Evolutionary conservation across 1,140 invertebrate species (phyloP).

Genomic region (Micrasema longulum): DNA sequence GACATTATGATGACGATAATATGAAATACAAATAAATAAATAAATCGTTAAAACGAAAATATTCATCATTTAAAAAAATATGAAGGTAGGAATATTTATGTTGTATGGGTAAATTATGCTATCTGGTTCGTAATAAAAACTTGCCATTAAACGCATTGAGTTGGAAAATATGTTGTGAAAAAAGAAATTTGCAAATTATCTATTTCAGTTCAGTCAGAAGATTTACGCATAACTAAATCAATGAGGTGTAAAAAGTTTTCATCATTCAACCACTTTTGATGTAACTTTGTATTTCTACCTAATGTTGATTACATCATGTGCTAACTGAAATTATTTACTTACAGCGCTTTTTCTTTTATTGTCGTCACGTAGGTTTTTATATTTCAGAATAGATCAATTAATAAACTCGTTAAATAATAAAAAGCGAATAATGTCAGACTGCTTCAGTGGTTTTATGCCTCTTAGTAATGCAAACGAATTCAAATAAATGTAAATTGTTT

Average conservation of each 20-base stretch:
- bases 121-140: no score
- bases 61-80: no score
- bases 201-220: slow-evolving; percentile 39
- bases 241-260: slow-evolving; percentile 47
- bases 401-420: neutral
- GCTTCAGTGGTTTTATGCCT: neutral
- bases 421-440: neutral
- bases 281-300: neutral
- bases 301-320: slow-evolving; percentile 1
- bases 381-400: slow-evolving; percentile 11
- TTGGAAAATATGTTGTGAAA: slow-evolving; percentile 36
- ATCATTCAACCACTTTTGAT: slow-evolving; percentile 35
- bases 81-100: no score
- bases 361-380: slow-evolving; percentile 14
- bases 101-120: no score
- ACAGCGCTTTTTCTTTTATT: slow-evolving; percentile 2
- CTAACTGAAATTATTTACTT: neutral
- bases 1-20: no score
- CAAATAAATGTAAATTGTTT: no score
- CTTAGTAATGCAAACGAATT: neutral
- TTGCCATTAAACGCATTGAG: slow-evolving; percentile 35
- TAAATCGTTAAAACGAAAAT: no score
- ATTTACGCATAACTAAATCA: slow-evolving; percentile 46
- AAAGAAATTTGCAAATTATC: slow-evolving; percentile 51
- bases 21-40: no score